phyloP scores from a whole-genome alignment of 2,888 invertebrate species.

The Drosophila nigricruria region DNA sequence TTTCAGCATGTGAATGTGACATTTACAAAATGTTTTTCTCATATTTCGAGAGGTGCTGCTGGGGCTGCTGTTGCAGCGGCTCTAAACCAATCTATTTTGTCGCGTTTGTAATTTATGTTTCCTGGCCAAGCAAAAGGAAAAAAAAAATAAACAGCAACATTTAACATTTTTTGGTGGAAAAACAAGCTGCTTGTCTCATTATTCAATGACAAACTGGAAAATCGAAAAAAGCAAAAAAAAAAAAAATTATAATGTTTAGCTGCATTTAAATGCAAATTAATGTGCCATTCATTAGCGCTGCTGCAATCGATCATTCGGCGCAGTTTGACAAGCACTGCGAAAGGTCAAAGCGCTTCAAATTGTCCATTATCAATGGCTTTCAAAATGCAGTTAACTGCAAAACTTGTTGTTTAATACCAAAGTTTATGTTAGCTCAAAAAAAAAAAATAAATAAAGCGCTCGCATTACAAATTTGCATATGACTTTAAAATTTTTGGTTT shows the following conservation, averaged over 20 bases:
- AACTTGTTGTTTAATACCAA: constrained; percentile 64
- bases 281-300: constrained; percentile 78
- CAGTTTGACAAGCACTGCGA: constrained; percentile 68
- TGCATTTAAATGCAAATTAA: constrained; percentile 82
- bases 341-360: constrained; percentile 67
- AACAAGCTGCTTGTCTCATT: constrained; percentile 65
- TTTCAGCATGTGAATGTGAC: constrained; percentile 77
- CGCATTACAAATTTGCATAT: constrained; percentile 74
- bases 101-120: constrained; percentile 76
- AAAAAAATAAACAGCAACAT: constrained; percentile 20
- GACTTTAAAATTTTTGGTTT: constrained; percentile 24
- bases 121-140: constrained; percentile 48
- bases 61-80: constrained; percentile 32
- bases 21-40: constrained; percentile 73
- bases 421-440: constrained; percentile 56
- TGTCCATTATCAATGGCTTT: constrained; percentile 35
- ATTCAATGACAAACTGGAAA: constrained; percentile 72
- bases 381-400: constrained; percentile 26
- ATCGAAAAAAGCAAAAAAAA: constrained; percentile 16
- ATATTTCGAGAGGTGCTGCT: constrained; percentile 41
- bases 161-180: constrained; percentile 32
- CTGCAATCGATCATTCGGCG: constrained; percentile 71
- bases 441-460: constrained; percentile 23
- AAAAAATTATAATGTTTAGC: constrained; percentile 41
- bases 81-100: constrained; percentile 58